phyloP scores from a whole-genome alignment of 1,140 invertebrate species.

The Bursaphelenchus mucronatus region DNA sequence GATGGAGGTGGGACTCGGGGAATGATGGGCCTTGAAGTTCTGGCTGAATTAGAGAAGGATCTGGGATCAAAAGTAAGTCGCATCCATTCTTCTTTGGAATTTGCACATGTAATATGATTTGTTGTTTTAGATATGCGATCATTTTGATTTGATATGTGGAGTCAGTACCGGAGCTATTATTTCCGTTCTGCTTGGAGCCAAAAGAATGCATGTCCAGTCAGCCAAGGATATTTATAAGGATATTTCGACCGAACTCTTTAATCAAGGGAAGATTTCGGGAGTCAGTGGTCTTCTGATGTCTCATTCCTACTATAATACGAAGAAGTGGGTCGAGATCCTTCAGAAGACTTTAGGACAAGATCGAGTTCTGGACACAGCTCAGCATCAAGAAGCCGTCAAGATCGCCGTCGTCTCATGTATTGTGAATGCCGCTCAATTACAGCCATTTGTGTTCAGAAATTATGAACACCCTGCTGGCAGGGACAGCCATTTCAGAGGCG shows the following conservation, averaged over 20 bases:
- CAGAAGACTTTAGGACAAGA: slow-evolving; percentile 61
- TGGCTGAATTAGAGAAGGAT: slow-evolving; percentile 46
- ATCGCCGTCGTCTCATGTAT: slow-evolving; percentile 62
- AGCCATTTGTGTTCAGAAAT: slow-evolving; percentile 80
- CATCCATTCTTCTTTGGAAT: not conserved
- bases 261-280: slow-evolving; percentile 66
- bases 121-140: slow-evolving; percentile 54
- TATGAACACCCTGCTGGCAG: slow-evolving; percentile 70
- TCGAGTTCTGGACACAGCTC: slow-evolving; percentile 40
- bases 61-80: slow-evolving; percentile 60
- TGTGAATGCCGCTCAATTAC: slow-evolving; percentile 73
- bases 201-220: slow-evolving; percentile 43
- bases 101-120: slow-evolving; percentile 14
- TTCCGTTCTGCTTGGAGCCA: slow-evolving; percentile 61
- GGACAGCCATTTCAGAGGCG: slow-evolving; percentile 76
- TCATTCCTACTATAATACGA: slow-evolving; percentile 84
- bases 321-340: slow-evolving; percentile 76
- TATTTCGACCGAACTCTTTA: slow-evolving; percentile 53
- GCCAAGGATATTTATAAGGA: slow-evolving; percentile 49
- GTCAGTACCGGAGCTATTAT: slow-evolving; percentile 75
- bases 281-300: slow-evolving; percentile 76
- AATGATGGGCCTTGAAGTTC: slow-evolving; percentile 55
- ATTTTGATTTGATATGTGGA: slow-evolving; percentile 84
- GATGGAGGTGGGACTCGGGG: slow-evolving; percentile 78
- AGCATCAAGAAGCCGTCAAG: slow-evolving; percentile 30